phyloP scores from a whole-genome alignment of 2,113 vertebrate species.

The Dromas ardeola region DNA sequence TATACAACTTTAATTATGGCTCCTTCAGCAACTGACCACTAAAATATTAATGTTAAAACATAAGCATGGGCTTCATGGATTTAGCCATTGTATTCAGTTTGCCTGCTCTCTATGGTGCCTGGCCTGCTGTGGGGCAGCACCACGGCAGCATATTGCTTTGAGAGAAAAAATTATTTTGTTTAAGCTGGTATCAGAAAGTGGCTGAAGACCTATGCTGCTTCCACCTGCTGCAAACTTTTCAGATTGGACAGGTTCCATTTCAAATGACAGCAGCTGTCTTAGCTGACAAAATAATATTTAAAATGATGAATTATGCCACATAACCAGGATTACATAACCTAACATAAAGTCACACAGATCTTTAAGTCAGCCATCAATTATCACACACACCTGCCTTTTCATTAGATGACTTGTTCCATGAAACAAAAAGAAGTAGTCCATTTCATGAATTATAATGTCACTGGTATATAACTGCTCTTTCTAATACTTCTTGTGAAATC shows the following conservation, averaged over 20 bases:
- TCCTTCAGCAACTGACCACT: not conserved
- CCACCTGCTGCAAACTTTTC: slow-evolving; percentile 46
- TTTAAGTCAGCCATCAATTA: not conserved
- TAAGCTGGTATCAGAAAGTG: not conserved
- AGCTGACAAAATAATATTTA: not conserved
- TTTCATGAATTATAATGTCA: not conserved
- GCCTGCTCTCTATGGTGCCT: not conserved
- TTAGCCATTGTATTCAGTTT: not conserved
- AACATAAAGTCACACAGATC: not conserved
- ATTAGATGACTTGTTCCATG: not conserved
- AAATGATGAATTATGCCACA: slow-evolving; percentile 26
- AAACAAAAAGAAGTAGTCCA: not conserved
- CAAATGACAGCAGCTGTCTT: slow-evolving; percentile 42
- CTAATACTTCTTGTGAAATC: not conserved
- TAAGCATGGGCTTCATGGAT: not conserved
- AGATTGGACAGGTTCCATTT: slow-evolving; percentile 9
- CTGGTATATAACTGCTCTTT: not conserved
- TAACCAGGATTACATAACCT: slow-evolving; percentile 18
- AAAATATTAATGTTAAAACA: not conserved
- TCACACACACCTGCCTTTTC: not conserved
- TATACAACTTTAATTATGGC: not conserved
- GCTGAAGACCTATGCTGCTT: not conserved
- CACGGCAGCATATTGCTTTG: not conserved
- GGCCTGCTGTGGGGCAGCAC: not conserved
- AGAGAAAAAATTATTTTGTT: not conserved